Evolutionary conservation across 1,140 invertebrate genomes (phyloP), one percentile per base, ranked within the genome.

Genomic region (Diorhabda sublineata): DNA sequence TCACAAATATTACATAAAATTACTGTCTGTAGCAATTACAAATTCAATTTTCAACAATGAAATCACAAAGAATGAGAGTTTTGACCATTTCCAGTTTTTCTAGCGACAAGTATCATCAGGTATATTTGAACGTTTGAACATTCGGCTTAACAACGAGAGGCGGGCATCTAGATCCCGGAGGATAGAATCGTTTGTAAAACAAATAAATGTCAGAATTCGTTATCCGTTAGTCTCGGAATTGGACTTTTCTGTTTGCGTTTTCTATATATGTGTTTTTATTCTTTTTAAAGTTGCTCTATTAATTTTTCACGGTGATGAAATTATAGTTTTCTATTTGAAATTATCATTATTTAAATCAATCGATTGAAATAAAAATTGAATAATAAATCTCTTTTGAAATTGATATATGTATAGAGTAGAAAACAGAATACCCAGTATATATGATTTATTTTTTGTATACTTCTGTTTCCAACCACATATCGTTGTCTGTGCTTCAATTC

Each of bases 121-220:
- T 52, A n/a, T 52, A n/a, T 52, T 52, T 52, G 47, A 52, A n/a
- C n/a, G n/a, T 52, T 52, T 52, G 47, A 52, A n/a, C 47, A 4
- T 52, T 52, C n/a, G 47, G 6, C 47, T 52, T 6, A 52, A 52
- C 47, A 8, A n/a, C 47, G 47, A 52, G 47, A 6, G 47, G 47
- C 47, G 3, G 47, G 47, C 47, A 26, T 26, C 26, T 26, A n/a
- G 47, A 52, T 52, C 47, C 47, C 47, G 47, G 47, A 52, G 47
- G 47, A 52, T 52, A 52, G 47, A 52, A n/a, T n/a, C 47, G 47
- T 52, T 52, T 52, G 47, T 52, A 52, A 52, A 52, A 52, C 47
- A 52, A 52, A 3, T 52, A 52, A 52, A 52, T 52, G 47, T 52
- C 47, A 52, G 47, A n/a, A 52, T 52, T 52, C 47, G 47, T 52